Base-by-base conservation (phyloP, 2,888 invertebrate genomes). In the Agrochola macilenta region DNA sequence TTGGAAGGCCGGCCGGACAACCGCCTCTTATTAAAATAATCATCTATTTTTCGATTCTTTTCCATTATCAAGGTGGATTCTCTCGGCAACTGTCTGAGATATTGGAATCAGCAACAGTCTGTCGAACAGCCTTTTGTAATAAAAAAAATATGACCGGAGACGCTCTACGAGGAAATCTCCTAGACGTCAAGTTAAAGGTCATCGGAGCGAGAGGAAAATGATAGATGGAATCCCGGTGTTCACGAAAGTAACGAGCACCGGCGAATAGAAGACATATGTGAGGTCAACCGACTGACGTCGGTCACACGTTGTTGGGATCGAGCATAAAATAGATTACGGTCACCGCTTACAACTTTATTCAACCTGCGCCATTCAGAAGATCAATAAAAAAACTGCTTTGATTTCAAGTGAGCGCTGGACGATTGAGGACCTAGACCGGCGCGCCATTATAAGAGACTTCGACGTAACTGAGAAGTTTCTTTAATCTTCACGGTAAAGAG, bases 241-340 rank as follows among this genome's bases (percentile, higher is more conserved):
- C 92, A 92, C 93, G 93, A 94, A 93, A 94, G 93, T 94, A 93
- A 93, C 93, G 93, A 95, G 90, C 90, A 87, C 86, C 88, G 87
- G 88, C 89, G 90, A 93, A 93, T 92, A 89, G 90, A 91, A 92
- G 92, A 93, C 93, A 94, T 92, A 93, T 92, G 93, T 92, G 93
- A 94, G 94, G 94, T 95, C 94, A 93, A 91, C 92, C 92, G 92
- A 90, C 90, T 91, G 91, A 93, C 93, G 91, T 88, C 92, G 92
- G 93, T 93, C 93, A 90, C 92, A 92, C 93, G 93, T 92, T 93
- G 91, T 90, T 91, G 90, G 89, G 89, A 90, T 92, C 91, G 92
- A 91, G 91, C 90, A 90, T 90, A 90, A 92, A 90, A 93, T 93
- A 93, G 94, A 94, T 95, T 95, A 94, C 94, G 93, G 93, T 92